Percentiles rank a stretch among this genome's conserved stretches.
phyloP scores from a whole-genome alignment of 2,888 invertebrate species.

The Cremastinae sp. region DNA sequence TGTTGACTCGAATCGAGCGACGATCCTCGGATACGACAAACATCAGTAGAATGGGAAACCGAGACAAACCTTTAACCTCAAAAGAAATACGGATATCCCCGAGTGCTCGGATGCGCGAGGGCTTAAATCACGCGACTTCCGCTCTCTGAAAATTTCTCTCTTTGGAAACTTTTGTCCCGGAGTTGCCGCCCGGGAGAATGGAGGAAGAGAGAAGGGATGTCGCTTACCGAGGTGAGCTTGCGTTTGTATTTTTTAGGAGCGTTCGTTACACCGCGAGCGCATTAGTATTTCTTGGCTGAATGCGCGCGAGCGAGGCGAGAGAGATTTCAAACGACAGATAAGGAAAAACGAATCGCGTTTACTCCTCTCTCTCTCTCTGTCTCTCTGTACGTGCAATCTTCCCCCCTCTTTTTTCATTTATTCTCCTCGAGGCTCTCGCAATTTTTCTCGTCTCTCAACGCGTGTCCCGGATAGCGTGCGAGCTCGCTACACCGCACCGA shows the following conservation, averaged over 20 bases:
- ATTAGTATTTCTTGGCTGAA: conserved; percentile 13
- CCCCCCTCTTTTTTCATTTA: conserved; percentile 16
- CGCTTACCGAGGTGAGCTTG: neutral
- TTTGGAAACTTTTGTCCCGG: too few relatives aligned
- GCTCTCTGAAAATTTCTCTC: too few relatives aligned
- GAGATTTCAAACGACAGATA: conserved; percentile 51
- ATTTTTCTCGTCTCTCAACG: conserved; percentile 18
- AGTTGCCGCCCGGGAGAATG: neutral
- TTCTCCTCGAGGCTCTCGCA: neutral
- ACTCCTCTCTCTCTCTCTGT: conserved; percentile 22
- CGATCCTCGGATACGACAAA: too few relatives aligned
- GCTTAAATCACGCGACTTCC: too few relatives aligned
- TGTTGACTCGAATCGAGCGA: conserved; percentile 8
- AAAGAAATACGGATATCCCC: too few relatives aligned
- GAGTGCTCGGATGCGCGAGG: too few relatives aligned
- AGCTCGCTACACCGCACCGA: conserved; percentile 28
- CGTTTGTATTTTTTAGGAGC: neutral
- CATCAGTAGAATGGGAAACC: too few relatives aligned
- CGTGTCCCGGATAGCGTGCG: conserved; percentile 52
- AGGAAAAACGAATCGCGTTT: conserved; percentile 47
- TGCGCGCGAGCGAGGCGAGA: conserved; percentile 9
- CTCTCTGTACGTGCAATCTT: conserved; percentile 7
- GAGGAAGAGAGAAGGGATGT: neutral
- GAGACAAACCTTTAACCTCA: too few relatives aligned
- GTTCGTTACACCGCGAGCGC: neutral